phyloP scores from a whole-genome alignment of 1,140 invertebrate genomes.

The Caligus rogercresseyi region DNA sequence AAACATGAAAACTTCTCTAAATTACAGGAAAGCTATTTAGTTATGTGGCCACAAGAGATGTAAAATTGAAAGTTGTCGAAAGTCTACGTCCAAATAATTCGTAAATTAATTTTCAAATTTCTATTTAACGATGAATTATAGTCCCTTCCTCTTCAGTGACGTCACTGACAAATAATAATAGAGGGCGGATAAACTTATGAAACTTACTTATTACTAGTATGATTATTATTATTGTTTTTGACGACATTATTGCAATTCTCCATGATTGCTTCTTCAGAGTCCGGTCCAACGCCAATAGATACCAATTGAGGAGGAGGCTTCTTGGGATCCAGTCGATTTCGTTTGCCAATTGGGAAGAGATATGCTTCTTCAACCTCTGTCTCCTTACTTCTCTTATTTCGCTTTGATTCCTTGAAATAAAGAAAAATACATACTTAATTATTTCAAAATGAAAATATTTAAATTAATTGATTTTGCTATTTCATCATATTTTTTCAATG shows the following conservation, averaged over 20 bases:
- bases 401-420: conserved; percentile 1
- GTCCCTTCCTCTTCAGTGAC: too few relatives aligned
- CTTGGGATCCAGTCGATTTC: not conserved
- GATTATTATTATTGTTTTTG: not conserved
- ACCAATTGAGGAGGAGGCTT: not conserved
- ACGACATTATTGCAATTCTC: not conserved
- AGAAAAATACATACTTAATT: not conserved
- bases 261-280: not conserved
- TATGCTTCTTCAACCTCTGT: not conserved
- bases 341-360: conserved; percentile 1
- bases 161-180: not conserved
- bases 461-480: not conserved
- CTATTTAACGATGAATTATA: too few relatives aligned
- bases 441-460: not conserved
- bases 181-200: not conserved
- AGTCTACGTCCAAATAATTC: too few relatives aligned
- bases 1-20: too few relatives aligned
- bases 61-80: too few relatives aligned
- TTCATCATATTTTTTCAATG: not conserved
- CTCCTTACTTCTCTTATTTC: not conserved
- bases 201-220: not conserved
- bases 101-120: too few relatives aligned
- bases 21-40: too few relatives aligned
- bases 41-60: too few relatives aligned
- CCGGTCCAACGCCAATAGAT: not conserved